Evolutionary conservation across 1,140 invertebrate species (phyloP), one percentile per base, ranked within the genome.

Genomic region (Aphidius gifuensis): DNA sequence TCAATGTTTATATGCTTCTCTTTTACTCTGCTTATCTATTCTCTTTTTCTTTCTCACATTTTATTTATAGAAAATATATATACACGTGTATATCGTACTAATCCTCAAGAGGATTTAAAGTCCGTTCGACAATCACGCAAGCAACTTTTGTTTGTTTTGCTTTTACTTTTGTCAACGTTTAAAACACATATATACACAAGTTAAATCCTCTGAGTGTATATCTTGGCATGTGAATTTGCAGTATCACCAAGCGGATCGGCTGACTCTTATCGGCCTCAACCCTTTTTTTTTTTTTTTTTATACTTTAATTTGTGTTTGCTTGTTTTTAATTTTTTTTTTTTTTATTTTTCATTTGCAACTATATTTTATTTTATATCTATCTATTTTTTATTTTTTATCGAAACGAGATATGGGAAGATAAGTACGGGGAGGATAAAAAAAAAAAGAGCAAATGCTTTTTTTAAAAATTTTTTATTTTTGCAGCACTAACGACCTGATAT

Each of bases 101-200:
- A 63, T 63, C 61, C 61, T 42, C 49, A 9, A 23, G 61, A 58
- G 61, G 56, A 63, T 63, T 63, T 63, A 63, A 63, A 63, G 61
- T 63, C 61, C 61, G 56, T 63, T 63, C 61, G 61, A 58, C 61
- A 63, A 63, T 63, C 61, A 63, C 56, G 56, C 56, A 63, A 63
- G 56, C 56, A 63, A 63, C 61, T 63, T 58, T 46, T 58, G 32
- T 42, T 42, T 56, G 43, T 48, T 39, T 56, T 46, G 44, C 9
- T 9, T 53, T 59, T 59, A 59, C 47, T 48, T 11, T 49, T 46
- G n/a, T 46, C 44, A 46, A 46, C 44, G n/a, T 46, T 46, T 9
- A 46, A 9, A n/a, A 38, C 4, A 49, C 44, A 39, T 38, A 42
- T 40, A 59, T 9, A 46, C 7, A n/a, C 11, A 9, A 23, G 50